Base-by-base conservation (phyloP, 35 echinoderm and acorn worm species). In the Eucidaris tribuloides region DNA sequence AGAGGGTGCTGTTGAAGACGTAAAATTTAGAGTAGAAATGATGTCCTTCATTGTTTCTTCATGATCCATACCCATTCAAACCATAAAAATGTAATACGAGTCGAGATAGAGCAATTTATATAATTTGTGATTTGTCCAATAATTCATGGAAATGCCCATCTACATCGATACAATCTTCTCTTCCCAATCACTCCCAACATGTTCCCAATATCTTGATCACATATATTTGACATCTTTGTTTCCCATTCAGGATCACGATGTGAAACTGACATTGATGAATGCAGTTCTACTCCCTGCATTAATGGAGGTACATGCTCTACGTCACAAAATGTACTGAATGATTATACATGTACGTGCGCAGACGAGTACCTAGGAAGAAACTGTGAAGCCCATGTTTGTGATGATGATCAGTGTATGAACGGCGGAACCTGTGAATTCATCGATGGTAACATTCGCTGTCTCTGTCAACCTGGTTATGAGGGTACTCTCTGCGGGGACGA, bases 251-350 rank as follows among this genome's bases (percentile, higher is more conserved):
- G 80, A 13, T 25, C 13, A 9, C 36, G 58, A 42, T 82, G 80
- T 82, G 50, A 82, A 0, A 22, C 5, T 28, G 57, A 82, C 27
- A 82, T 82, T 20, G 80, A 82, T 57, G 80, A 82, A 82, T 82
- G 80, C 34, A 37, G 17, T 5, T 60, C 84, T 6, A n/a, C 76
- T 29, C 72, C 70, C 7, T 87, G 84, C 18, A 19, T 36, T 1
- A 89, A 89, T 68, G 78, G 46, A 72, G 86, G 78, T 48, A 23
- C 34, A 24, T 81, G 86, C 14, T 32, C 44, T 15, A 19, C 18
- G 28, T 9, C 5, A 14, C 18, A 2, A 56, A 25, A 48, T 80
- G 13, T 22, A 18, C 44, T 80, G 6, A 57, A 80, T 46, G 9
- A 80, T 27, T 80, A 80, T 46, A 29, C 31, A 48, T 80, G 77